phyloP scores from a whole-genome alignment of 1,140 invertebrate species.

The Drosophila lacteicornis region DNA sequence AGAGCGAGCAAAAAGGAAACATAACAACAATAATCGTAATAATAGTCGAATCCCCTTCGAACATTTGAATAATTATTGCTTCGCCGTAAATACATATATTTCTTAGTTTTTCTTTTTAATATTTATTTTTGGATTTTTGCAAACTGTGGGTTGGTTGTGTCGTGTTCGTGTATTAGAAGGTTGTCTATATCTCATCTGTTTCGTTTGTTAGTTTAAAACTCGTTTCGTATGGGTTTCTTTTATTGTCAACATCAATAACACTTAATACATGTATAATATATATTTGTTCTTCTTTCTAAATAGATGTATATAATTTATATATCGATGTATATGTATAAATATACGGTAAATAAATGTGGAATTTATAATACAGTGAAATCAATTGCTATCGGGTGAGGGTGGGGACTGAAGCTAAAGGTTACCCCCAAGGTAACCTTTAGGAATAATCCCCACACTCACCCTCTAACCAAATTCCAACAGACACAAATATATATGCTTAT shows the following conservation, averaged over 20 bases:
- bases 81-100: conserved; percentile 18
- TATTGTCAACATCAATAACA: conserved; percentile 80
- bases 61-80: conserved; percentile 25
- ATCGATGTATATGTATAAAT: conserved; percentile 64
- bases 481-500: conserved; percentile 47
- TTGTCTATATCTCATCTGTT: conserved; percentile 36
- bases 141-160: conserved; percentile 40
- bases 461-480: conserved; percentile 48
- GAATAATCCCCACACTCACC: not conserved
- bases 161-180: conserved; percentile 4
- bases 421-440: not conserved
- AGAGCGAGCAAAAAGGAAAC: conserved; percentile 24
- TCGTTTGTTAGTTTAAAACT: conserved; percentile 54
- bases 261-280: conserved; percentile 65
- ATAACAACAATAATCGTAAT: conserved; percentile 17
- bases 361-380: conserved; percentile 50
- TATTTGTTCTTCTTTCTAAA: conserved; percentile 34
- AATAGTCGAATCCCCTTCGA: conserved; percentile 18
- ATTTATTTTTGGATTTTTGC: conserved; percentile 9
- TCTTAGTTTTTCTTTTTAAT: conserved; percentile 9
- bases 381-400: conserved; percentile 12
- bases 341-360: conserved; percentile 61
- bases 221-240: conserved; percentile 51
- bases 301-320: conserved; percentile 46
- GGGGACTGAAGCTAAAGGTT: conserved; percentile 3